Conservation (phyloP, 1,140 invertebrate genomes). For the Hyposmocoma kahamanoa region DNA sequence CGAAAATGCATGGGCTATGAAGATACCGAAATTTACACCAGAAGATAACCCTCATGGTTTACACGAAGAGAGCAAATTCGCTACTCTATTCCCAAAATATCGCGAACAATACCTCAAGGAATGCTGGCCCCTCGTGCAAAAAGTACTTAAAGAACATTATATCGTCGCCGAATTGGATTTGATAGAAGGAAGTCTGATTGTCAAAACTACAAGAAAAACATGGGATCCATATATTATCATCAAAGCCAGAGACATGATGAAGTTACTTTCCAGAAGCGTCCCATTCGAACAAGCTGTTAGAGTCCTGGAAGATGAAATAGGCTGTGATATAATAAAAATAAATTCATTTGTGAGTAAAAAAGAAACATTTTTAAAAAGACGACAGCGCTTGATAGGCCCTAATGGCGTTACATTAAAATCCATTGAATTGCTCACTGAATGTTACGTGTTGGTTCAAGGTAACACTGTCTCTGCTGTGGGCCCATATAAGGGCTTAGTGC, state of each 20-base stretch:
- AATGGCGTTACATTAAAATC: constrained; percentile 98
- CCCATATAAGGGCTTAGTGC: constrained; percentile 94
- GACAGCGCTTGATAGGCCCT: constrained; percentile 96
- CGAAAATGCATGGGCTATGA: constrained; percentile 91
- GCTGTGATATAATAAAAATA: constrained; percentile 98
- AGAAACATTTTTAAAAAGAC: constrained; percentile 96
- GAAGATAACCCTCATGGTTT: constrained; percentile 93
- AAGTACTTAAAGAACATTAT: constrained; percentile 83
- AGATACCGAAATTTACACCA: constrained; percentile 91
- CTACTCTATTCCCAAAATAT: constrained; percentile 88
- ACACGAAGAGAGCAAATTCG: constrained; percentile 80
- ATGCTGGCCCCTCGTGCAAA: constrained; percentile 96
- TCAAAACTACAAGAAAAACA: constrained; percentile 96
- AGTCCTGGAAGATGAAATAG: constrained; percentile 91
- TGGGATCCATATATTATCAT: constrained; percentile 99
- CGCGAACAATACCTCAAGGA: constrained; percentile 97
- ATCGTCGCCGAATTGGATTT: constrained; percentile 95
- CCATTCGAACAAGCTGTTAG: constrained; percentile 95
- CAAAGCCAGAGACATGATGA: constrained; percentile 97
- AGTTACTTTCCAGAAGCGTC: constrained; percentile 95
- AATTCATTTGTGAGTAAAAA: constrained; percentile 91
- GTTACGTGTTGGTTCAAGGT: constrained; percentile 98
- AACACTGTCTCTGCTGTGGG: constrained; percentile 98
- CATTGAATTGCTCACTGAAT: constrained; percentile 97
- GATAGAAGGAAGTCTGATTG: constrained; percentile 95